A percentile compares a stretch with the other conserved stretches of the same genome.
Conservation (phyloP, 2,888 invertebrate genomes). For the Axea sp. region DNA sequence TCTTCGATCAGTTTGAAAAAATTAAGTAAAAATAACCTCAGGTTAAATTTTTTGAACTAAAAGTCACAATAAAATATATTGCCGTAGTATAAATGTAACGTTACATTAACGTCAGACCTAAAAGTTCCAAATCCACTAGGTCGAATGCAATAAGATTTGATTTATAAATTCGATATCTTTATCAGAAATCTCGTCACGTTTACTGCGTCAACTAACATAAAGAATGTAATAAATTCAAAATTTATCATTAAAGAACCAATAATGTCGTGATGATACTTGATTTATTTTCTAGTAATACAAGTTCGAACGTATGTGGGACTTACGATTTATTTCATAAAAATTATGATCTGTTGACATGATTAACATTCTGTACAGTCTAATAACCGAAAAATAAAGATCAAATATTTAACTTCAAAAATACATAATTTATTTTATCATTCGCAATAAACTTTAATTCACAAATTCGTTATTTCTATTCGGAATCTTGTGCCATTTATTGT, state of each 20-base stretch:
- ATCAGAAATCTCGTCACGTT: conserved; percentile 56
- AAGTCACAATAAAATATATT: conserved; percentile 57
- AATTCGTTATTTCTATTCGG: conserved; percentile 34
- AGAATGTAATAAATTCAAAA: conserved; percentile 54
- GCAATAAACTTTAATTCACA: conserved; percentile 37
- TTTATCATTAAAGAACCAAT: conserved; percentile 59
- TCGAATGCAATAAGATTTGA: conserved; percentile 57
- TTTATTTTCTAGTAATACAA: conserved; percentile 44
- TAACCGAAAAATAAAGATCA: conserved; percentile 11
- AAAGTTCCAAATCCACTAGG: conserved; percentile 54
- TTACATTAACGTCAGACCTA: conserved; percentile 56
- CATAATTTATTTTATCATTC: conserved; percentile 24
- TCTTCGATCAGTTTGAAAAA: conserved; percentile 5
- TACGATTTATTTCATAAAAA: conserved; percentile 13
- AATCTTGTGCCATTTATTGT: conserved; percentile 28
- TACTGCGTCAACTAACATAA: conserved; percentile 56
- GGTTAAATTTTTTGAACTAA: conserved; percentile 35
- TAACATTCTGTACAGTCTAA: conserved; percentile 29
- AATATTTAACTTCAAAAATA: conserved; percentile 21
- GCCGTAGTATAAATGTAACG: conserved; percentile 52
- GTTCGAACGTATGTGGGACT: conserved; percentile 21
- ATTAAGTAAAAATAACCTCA: conserved; percentile 33
- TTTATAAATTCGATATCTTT: conserved; percentile 59
- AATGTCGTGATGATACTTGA: conserved; percentile 51
- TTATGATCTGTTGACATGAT: conserved; percentile 32